These are phyloP conservation scores for Tetragonula carbonaria DNA, from an alignment of 2,888 invertebrate genomes.

Conservation along the genomic window DNA sequence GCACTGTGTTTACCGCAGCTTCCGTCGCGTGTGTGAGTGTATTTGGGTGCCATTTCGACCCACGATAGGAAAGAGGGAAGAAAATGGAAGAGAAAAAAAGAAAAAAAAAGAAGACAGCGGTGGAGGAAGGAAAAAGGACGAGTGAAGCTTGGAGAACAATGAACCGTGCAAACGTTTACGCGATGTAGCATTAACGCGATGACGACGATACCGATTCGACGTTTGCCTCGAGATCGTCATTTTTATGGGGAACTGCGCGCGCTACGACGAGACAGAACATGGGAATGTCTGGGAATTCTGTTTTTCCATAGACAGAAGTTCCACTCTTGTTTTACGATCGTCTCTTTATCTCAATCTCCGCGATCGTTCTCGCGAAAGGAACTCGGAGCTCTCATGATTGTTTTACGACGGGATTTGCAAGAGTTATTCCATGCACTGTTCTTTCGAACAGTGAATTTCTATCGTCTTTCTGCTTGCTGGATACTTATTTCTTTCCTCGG, in stretches of 20 bases:
- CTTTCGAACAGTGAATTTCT: neutral
- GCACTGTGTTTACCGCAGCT: no score
- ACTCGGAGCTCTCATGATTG: neutral
- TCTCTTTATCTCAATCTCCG: neutral
- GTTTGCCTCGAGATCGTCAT: neutral
- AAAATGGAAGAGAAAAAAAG: no score
- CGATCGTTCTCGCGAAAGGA: neutral
- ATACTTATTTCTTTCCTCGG: no score
- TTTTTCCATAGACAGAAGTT: neutral
- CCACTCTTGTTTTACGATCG: neutral
- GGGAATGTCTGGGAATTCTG: neutral
- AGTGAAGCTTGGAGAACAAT: conserved; percentile 29
- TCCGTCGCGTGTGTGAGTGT: neutral
- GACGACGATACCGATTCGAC: neutral
- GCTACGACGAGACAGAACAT: neutral
- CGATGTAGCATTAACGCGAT: conserved; percentile 2
- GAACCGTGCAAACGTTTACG: conserved; percentile 51
- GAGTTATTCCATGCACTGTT: neutral
- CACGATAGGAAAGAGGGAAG: neutral
- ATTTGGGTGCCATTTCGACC: conserved; percentile 8
- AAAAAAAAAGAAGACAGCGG: no score
- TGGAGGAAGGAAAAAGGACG: no score
- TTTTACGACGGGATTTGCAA: neutral
- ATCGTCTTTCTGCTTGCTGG: no score
- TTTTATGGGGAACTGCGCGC: neutral